Evolutionary conservation across 2,888 invertebrate species (phyloP), one percentile per base, ranked within the genome.

Genomic region (Cyaniris semiargus): DNA sequence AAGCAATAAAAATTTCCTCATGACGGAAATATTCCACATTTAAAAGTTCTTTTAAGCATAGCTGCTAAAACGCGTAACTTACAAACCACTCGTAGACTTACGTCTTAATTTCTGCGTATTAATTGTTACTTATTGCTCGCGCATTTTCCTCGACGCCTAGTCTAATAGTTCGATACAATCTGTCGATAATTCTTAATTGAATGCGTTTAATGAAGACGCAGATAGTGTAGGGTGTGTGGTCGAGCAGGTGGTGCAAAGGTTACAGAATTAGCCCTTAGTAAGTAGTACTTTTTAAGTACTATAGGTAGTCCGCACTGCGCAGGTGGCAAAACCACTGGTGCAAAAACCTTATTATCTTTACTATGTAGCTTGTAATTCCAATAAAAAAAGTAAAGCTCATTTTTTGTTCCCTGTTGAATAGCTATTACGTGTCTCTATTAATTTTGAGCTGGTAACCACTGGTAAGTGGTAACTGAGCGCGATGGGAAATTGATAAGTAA

Each of bases 361-460:
- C 27, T 66, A 18, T 66, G 66, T 66, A 66, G 31, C 27, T 66
- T 66, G 66, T 66, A 66, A 66, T 66, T 66, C 27, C 6, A 66
- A 66, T 66, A 66, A 66, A 66, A 66, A 66, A 66, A 27, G 66
- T 27, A 23, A 60, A 60, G 60, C 60, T 60, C 21, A 66, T 66
- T 31, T 27, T 66, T 66, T n/a, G n/a, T 21, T 27, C 27, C 23
- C 2, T 15, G 66, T 31, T 27, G 66, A 15, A 31, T 66, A 27
- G 66, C 66, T 15, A 66, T 66, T 66, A 27, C 27, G 66, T 66
- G 66, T 66, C 27, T 13, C 27, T 66, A 66, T 66, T 66, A 66
- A 31, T 66, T 31, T 66, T 7, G 27, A 27, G 18, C 15, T 53
- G 18, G 53, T 18, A 18, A 53, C 18, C 53, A 3, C 60, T 66